Conservation (phyloP, 2,113 vertebrate genomes). For the Nerophis lumbriciformis region DNA sequence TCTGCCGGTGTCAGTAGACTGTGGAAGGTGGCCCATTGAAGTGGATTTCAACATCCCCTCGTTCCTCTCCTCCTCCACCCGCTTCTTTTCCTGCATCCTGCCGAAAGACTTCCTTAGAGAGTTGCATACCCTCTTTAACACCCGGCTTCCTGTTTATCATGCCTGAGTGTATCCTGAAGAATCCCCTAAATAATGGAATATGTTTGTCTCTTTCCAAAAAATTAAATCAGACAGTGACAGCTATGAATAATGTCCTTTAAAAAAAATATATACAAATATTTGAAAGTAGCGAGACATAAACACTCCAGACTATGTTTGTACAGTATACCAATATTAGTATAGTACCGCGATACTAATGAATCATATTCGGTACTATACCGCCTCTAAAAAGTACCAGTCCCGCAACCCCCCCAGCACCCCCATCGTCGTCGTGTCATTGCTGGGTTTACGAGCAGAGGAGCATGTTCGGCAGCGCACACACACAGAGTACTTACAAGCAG, state of each 20-base stretch:
- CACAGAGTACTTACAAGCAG: no score
- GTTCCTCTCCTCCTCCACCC: not conserved
- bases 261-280: no score
- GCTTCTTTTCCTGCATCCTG: constrained; percentile 1
- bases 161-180: constrained; percentile 26
- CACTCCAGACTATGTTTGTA: no score
- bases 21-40: constrained; percentile 5
- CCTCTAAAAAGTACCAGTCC: no score
- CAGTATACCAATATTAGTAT: no score
- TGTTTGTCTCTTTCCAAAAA: constrained; percentile 15
- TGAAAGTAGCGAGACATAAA: no score
- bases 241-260: constrained; percentile 20
- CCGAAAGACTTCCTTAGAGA: constrained; percentile 15
- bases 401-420: no score
- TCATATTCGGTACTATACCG: no score
- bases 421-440: no score
- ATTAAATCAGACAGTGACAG: constrained; percentile 10
- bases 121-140: constrained; percentile 17
- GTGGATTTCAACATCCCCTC: constrained; percentile 10
- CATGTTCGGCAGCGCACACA: no score
- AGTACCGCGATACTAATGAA: no score
- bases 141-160: constrained; percentile 27
- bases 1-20: constrained; percentile 14
- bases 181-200: constrained; percentile 17
- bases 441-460: no score